Base-by-base conservation (phyloP, 1,140 invertebrate species). In the Sycophaga agraensis region DNA sequence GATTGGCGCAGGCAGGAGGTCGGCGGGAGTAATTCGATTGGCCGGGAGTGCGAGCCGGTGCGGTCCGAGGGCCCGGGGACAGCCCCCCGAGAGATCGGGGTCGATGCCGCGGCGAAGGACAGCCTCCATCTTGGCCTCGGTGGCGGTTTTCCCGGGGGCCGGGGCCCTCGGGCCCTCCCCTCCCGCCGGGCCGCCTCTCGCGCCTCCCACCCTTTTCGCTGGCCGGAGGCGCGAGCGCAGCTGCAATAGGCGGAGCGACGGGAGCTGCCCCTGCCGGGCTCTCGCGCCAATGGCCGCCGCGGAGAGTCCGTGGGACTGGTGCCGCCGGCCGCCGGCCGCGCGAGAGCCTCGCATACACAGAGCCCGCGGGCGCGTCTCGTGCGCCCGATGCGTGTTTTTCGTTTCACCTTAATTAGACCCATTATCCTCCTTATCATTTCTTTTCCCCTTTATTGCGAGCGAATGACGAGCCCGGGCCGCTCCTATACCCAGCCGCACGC, bases 351-450 rank as follows among this genome's bases (percentile, higher is more conserved):
- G n/a, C n/a, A n/a, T n/a, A n/a, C n/a, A n/a, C n/a, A n/a, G n/a
- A n/a, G n/a, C n/a, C n/a, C n/a, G n/a, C n/a, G n/a, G n/a, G n/a
- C 42, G 14, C 42, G 17, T 17, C 42, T 43, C 19, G 22, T n/a
- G 37, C 37, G 37, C 37, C 14, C 40, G 4, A 19, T 42, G 40
- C 45, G 22, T 28, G 22, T 49, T 49, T 14, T 14, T 49, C 24
- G 8, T 37, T 50, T 50, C 35, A 37, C 31, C 31, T 16, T 37
- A 31, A 50, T 50, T 50, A 34, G 26, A 50, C 28, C 31, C 48
- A 50, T 50, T 50, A 50, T 50, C 46, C 46, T 49, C 26, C 16
- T 49, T 49, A 31, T 17, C 34, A n/a, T 31, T 19, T 31, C 46
- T 49, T 28, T 9, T 16, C 19, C 46, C 11, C 34, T 49, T 49